phyloP scores from a whole-genome alignment of 2,113 vertebrate genomes.

The Antechinus flavipes region DNA sequence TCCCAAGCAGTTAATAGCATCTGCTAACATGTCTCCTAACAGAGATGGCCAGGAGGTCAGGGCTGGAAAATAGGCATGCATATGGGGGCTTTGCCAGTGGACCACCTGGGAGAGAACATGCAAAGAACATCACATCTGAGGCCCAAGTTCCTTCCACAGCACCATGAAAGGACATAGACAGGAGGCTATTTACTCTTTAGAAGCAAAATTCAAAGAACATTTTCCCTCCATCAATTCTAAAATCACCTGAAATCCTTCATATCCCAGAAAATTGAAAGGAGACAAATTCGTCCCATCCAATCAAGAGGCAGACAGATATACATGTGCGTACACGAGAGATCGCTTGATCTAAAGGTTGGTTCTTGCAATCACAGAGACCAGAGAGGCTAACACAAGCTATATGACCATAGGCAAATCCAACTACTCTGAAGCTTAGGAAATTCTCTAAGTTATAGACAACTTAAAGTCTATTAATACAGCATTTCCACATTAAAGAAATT shows the following conservation, averaged over 20 bases:
- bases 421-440: background rate
- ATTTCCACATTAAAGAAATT: background rate
- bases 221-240: background rate
- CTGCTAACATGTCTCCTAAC: conserved; percentile 96
- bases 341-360: background rate
- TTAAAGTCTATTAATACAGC: background rate
- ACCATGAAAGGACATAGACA: conserved; percentile 28
- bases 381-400: background rate
- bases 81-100: conserved; percentile 99
- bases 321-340: background rate
- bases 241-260: background rate
- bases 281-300: background rate
- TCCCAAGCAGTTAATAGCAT: conserved; percentile 97
- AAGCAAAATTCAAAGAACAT: background rate
- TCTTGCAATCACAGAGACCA: background rate
- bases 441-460: background rate
- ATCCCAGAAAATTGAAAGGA: background rate
- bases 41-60: conserved; percentile 97
- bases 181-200: background rate
- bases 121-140: conserved; percentile 24
- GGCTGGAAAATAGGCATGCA: conserved; percentile 97
- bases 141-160: background rate
- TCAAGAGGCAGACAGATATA: background rate
- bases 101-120: conserved; percentile 88
- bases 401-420: background rate